These are phyloP conservation scores for Cremastinae sp. DNA, from an alignment of 2,888 invertebrate genomes.

Conservation along the genomic window DNA sequence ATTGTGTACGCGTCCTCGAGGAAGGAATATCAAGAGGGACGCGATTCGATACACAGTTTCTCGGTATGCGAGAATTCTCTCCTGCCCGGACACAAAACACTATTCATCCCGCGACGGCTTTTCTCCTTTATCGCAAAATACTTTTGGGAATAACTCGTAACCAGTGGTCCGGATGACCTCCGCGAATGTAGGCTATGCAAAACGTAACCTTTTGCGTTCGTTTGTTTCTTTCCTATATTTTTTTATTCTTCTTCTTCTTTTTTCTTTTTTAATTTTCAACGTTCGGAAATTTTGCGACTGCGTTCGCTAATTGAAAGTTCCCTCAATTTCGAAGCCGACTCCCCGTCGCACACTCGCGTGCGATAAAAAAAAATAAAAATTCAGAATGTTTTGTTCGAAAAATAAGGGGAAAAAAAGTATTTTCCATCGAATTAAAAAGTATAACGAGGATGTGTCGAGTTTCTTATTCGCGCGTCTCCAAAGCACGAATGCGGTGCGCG, in stretches of 20 bases:
- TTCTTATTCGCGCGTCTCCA: not conserved
- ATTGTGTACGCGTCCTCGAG: slow-evolving; percentile 12
- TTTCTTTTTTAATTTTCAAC: slow-evolving; percentile 1
- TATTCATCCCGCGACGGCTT: slow-evolving; percentile 49
- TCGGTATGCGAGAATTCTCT: slow-evolving; percentile 36
- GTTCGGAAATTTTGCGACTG: slow-evolving; percentile 6
- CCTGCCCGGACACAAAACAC: slow-evolving; percentile 43
- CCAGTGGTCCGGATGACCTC: slow-evolving; percentile 43
- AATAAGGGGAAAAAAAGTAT: not conserved
- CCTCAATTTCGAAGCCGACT: too few species aligned
- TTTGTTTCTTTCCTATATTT: too few species aligned
- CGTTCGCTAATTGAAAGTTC: slow-evolving; percentile 27
- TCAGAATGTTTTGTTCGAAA: too few species aligned
- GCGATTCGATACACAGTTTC: slow-evolving; percentile 49
- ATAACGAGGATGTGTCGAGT: too few species aligned
- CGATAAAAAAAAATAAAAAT: slow-evolving; percentile 10
- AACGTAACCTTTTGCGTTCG: slow-evolving; percentile 19
- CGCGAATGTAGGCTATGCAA: slow-evolving; percentile 27
- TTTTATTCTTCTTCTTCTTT: not conserved
- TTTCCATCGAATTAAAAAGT: too few species aligned
- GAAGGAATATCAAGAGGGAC: slow-evolving; percentile 50
- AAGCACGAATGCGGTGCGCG: not conserved
- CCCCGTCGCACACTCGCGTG: too few species aligned
- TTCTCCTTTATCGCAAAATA: slow-evolving; percentile 59
- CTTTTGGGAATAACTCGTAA: slow-evolving; percentile 55